A percentile compares a stretch with the other conserved stretches of the same genome.
phyloP scores from a whole-genome alignment of 2,113 vertebrate species.

The Crypturellus undulatus region DNA sequence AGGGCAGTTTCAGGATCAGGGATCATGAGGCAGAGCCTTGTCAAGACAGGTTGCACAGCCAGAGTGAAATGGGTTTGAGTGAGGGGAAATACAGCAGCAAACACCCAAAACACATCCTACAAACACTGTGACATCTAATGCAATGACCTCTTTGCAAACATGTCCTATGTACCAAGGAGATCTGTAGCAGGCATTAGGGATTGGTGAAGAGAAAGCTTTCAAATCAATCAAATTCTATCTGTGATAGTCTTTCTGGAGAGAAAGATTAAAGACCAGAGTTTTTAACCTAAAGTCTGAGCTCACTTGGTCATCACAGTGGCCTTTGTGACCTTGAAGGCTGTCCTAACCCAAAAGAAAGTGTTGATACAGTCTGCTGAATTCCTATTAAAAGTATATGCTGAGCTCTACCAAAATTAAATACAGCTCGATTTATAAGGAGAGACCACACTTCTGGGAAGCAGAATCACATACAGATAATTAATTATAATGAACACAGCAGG shows the following conservation, averaged over 20 bases:
- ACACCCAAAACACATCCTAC: background rate
- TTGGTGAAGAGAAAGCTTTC: background rate
- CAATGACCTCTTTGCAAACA: background rate
- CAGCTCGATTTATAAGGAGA: conserved; percentile 4
- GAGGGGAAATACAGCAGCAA: background rate
- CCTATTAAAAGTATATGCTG: conserved; percentile 31
- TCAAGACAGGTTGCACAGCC: background rate
- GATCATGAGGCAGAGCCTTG: background rate
- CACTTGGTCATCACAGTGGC: background rate
- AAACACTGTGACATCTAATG: background rate
- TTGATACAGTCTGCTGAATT: background rate
- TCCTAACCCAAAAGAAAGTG: background rate
- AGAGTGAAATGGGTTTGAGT: background rate
- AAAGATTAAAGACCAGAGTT: background rate
- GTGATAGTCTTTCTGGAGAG: background rate
- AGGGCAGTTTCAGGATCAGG: background rate
- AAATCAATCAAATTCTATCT: background rate
- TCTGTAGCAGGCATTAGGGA: background rate
- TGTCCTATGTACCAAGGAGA: background rate
- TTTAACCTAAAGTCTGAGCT: background rate
- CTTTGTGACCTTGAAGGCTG: background rate
- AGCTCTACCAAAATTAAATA: conserved; percentile 35
- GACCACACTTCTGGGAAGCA: conserved; percentile 21
- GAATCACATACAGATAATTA: background rate
- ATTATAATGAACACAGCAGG: background rate